Percentiles rank a stretch among this genome's conserved stretches.
Conservation (phyloP, 2,797 vertebrate species). For the Cryptoblepharus egeriae region DNA sequence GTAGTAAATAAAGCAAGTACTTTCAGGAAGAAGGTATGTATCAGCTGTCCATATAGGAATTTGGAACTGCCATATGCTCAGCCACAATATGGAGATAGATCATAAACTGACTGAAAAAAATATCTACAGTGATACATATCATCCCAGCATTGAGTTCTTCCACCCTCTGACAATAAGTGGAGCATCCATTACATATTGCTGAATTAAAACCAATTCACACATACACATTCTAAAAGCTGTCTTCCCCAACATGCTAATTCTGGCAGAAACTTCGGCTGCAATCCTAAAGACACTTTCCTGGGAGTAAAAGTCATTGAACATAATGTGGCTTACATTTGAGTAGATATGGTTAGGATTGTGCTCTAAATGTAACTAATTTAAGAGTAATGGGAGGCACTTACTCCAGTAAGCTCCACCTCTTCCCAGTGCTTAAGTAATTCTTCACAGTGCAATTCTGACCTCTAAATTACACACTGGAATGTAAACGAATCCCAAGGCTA, state of each 20-base stretch:
- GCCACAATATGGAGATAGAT: background rate
- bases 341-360: too few species aligned
- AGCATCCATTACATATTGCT: fast-evolving
- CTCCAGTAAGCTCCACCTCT: conserved; percentile 23
- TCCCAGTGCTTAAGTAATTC: conserved; percentile 20
- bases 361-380: background rate
- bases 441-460: conserved; percentile 27
- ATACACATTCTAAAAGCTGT: fast-evolving
- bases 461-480: conserved; percentile 19
- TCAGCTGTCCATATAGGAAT: too few species aligned
- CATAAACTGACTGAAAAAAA: background rate
- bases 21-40: background rate
- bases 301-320: too few species aligned
- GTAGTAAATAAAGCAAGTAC: background rate
- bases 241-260: background rate
- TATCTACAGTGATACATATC: fast-evolving
- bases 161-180: conserved; percentile 1
- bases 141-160: background rate
- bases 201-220: background rate
- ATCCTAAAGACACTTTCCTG: too few species aligned
- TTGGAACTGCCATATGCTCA: background rate
- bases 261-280: too few species aligned
- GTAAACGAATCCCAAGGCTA: conserved; percentile 32
- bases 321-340: too few species aligned
- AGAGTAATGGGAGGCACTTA: conserved; percentile 40